Base-by-base conservation (phyloP, 2,888 invertebrate genomes). In the Drosophila planitibia region DNA sequence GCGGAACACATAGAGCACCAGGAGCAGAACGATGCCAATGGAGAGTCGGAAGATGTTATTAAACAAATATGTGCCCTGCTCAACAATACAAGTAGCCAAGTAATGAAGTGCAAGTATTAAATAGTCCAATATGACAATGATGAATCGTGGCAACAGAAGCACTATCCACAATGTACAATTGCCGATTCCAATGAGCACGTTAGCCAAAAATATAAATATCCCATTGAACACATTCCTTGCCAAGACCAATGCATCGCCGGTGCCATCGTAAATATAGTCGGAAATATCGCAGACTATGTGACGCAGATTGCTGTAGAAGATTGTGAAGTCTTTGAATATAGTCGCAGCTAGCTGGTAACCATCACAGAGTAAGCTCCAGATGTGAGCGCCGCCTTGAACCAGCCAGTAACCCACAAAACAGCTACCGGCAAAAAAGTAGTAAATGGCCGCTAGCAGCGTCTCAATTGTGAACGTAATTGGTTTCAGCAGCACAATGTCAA, bases 331-430 rank as follows among this genome's bases (percentile, higher is more conserved):
- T 4, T 28, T 16, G 19, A 25, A 58, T 7, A 58, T 19, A n/a
- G 19, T 22, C 10, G 14, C 39, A 9, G 25, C 19, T 4, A 68
- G 5, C 28, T 62, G 16, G 30, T 70, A 70, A 19, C n/a, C 25
- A 0, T 51, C 22, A 32, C 61, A 65, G 10, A 78, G 59, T 1
- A 37, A n/a, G 7, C 32, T 53, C 80, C 73, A 89, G 9, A 58
- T 39, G 9, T 37, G 14, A 0, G 14, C 16, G 52, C 61, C 62
- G 16, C 63, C 54, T 53, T 74, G 25, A 32, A 89, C 70, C 9
- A 85, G 47, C 19, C 77, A 80, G 32, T 67, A 85, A 0, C 90
- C 85, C 5, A 87, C 35, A 0, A 75, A 64, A 39, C 68, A 80
- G 59, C 90, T 82, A 1, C 6, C 37, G 25, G 59, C 77, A 7